Conservation (phyloP, 2,888 invertebrate species). For the Creontiades dilutus region DNA sequence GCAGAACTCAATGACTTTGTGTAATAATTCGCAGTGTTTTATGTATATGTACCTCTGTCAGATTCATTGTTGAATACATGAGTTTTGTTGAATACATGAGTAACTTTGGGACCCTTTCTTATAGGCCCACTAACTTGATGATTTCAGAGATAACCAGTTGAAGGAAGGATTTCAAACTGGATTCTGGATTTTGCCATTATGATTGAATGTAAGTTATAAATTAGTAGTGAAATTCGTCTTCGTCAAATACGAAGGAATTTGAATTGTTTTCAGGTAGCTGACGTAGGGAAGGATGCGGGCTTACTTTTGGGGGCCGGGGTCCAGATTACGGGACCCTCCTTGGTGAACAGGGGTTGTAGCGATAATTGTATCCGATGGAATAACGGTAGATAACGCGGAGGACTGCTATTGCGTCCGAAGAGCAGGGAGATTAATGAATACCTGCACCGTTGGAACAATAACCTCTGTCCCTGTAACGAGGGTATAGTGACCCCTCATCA, state of each 20-base stretch:
- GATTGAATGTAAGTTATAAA: background rate
- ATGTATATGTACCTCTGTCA: too few species aligned
- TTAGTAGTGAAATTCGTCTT: background rate
- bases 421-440: background rate
- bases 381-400: too few species aligned
- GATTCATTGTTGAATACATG: too few species aligned
- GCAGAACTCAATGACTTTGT: too few species aligned
- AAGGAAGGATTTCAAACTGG: too few species aligned
- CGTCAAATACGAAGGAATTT: background rate
- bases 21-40: too few species aligned
- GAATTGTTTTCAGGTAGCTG: background rate
- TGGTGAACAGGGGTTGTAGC: background rate
- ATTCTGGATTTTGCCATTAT: too few species aligned
- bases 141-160: too few species aligned
- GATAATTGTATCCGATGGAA: background rate
- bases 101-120: too few species aligned
- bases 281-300: background rate
- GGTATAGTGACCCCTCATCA: background rate
- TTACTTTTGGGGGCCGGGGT: background rate
- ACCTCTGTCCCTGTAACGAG: background rate
- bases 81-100: too few species aligned
- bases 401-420: background rate
- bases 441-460: background rate
- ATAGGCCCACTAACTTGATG: too few species aligned
- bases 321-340: background rate